Percentiles rank a stretch among this genome's conserved stretches.
These are phyloP conservation scores for Scolanthus callimorphus DNA, from an alignment of 92 coral and sea anemone genomes.

Conservation along the genomic window DNA sequence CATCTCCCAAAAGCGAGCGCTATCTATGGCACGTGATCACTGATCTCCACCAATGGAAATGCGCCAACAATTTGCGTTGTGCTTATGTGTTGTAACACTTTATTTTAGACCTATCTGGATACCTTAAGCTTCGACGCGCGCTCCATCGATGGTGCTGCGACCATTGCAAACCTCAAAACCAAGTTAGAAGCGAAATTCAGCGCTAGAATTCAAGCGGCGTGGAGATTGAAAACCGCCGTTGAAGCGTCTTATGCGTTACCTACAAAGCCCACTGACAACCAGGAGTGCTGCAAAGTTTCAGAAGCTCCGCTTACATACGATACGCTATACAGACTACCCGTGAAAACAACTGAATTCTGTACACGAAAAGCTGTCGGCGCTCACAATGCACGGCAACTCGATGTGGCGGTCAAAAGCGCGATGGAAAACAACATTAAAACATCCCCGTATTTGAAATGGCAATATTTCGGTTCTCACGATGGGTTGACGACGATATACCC, in stretches of 20 bases:
- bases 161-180: constrained; percentile 4
- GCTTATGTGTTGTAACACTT: too few relatives aligned
- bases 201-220: constrained; percentile 24
- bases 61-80: too few relatives aligned
- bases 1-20: too few relatives aligned
- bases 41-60: too few relatives aligned
- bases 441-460: constrained; percentile 55
- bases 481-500: constrained; percentile 47
- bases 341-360: constrained; percentile 22
- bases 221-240: constrained; percentile 37
- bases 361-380: constrained; percentile 25
- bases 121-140: constrained; percentile 14
- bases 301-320: constrained; percentile 16
- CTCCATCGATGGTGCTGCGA: constrained; percentile 22
- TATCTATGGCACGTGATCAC: too few relatives aligned
- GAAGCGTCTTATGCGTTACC: constrained; percentile 36
- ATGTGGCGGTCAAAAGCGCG: constrained; percentile 7
- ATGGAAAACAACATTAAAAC: constrained; percentile 32
- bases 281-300: constrained; percentile 41
- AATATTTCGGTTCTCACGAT: constrained; percentile 61
- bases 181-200: constrained; percentile 38
- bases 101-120: constrained; percentile 8
- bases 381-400: constrained; percentile 16
- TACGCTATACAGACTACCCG: constrained; percentile 18
- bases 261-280: background rate